phyloP scores from a whole-genome alignment of 2,113 vertebrate species.

The Xiphophorus maculatus region DNA sequence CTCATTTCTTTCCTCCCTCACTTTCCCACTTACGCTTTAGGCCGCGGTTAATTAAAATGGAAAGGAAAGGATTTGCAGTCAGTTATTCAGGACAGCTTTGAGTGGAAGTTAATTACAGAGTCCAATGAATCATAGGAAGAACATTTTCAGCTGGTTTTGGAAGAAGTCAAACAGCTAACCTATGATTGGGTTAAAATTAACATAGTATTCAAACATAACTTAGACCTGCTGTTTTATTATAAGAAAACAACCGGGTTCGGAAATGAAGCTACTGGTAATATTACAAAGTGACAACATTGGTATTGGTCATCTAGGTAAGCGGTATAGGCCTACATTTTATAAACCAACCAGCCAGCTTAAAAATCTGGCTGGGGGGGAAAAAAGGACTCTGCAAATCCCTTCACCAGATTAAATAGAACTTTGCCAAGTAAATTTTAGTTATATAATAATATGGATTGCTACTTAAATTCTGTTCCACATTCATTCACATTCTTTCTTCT shows the following conservation, averaged over 20 bases:
- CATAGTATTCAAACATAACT: conserved; percentile 2
- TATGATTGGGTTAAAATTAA: conserved; percentile 13
- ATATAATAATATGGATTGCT: background rate
- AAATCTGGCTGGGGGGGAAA: background rate
- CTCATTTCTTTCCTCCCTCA: conserved; percentile 51
- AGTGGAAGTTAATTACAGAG: conserved; percentile 66
- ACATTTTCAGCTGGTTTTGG: conserved; percentile 42
- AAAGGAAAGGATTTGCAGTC: conserved; percentile 71
- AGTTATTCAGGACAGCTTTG: conserved; percentile 76
- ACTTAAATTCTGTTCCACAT: background rate
- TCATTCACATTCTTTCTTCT: background rate
- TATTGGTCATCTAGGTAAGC: background rate
- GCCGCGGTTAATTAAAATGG: conserved; percentile 79
- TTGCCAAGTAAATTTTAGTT: background rate
- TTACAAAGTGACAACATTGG: background rate
- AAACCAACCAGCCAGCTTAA: background rate
- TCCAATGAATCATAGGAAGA: conserved; percentile 60
- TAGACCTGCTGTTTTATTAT: background rate
- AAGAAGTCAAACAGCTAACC: conserved; percentile 3
- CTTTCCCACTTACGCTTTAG: conserved; percentile 61
- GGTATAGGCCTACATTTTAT: background rate
- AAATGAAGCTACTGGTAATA: background rate
- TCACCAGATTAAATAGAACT: background rate
- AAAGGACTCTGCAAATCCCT: background rate
- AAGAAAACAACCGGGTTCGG: background rate